Conservation (phyloP, 2,113 vertebrate species). For the Carassius auratus region DNA sequence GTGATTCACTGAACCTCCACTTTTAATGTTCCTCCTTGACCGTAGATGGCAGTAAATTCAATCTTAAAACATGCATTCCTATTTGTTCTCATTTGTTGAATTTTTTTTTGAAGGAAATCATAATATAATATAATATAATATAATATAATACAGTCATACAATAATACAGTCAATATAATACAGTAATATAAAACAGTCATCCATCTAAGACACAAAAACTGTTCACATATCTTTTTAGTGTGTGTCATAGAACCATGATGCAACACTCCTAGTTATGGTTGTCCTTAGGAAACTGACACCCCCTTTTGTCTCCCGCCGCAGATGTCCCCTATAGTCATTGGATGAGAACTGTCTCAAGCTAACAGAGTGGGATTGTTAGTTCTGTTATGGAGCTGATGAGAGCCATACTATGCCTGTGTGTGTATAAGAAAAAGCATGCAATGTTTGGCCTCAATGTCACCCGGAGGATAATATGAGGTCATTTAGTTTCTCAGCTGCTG, state of each 20-base stretch:
- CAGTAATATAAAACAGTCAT: background rate
- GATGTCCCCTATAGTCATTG: conserved; percentile 44
- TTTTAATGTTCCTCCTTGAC: background rate
- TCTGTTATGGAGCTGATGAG: conserved; percentile 37
- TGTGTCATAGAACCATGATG: background rate
- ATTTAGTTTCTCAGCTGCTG: conserved; percentile 14
- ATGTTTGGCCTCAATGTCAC: conserved; percentile 31
- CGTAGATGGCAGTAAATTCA: background rate
- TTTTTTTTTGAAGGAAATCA: too few relatives aligned
- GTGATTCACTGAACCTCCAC: too few relatives aligned
- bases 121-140: too few relatives aligned
- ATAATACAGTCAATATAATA: too few relatives aligned
- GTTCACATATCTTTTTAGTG: background rate
- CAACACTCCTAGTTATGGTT: background rate
- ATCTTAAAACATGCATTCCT: too few relatives aligned
- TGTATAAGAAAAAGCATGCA: conserved; percentile 9
- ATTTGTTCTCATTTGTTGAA: too few relatives aligned
- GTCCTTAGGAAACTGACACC: conserved; percentile 4
- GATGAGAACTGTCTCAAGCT: conserved; percentile 32
- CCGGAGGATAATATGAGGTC: conserved; percentile 11
- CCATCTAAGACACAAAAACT: background rate
- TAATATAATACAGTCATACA: background rate
- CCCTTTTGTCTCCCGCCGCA: conserved; percentile 12
- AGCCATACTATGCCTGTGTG: conserved; percentile 44
- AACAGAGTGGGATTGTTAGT: conserved; percentile 45